A percentile compares a stretch with the other conserved stretches of the same genome.
phyloP scores from a whole-genome alignment of 1,140 invertebrate genomes.

The Anastrepha ludens region DNA sequence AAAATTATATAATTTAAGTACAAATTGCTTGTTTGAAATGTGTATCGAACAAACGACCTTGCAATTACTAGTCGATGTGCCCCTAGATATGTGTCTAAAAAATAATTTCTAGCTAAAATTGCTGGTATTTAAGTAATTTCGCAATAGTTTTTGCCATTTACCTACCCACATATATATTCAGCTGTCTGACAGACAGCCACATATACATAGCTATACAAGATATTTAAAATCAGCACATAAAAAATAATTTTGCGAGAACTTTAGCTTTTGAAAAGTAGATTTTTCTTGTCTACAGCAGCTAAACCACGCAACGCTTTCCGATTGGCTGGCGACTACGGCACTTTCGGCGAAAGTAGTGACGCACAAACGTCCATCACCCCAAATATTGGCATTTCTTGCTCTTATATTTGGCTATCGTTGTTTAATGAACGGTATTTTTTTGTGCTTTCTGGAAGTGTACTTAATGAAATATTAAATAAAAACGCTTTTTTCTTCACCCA shows the following conservation, averaged over 20 bases:
- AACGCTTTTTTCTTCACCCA: not conserved
- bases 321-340: not conserved
- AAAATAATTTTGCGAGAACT: not conserved
- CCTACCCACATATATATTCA: not conserved
- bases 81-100: too few species aligned
- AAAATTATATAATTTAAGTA: too few species aligned
- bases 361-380: not conserved
- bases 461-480: conserved; percentile 25
- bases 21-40: too few species aligned
- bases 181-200: not conserved
- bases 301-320: not conserved
- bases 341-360: not conserved
- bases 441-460: not conserved
- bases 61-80: too few species aligned
- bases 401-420: not conserved
- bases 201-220: not conserved
- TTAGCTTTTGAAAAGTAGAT: not conserved
- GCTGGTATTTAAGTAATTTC: too few species aligned
- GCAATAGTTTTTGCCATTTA: too few species aligned
- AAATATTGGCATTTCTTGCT: not conserved
- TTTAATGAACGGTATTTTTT: not conserved
- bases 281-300: not conserved
- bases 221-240: not conserved
- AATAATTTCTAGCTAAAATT: too few species aligned
- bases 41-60: too few species aligned